Evolutionary conservation across 2,797 vertebrate species (phyloP).

Genomic region (Pogonophryne albipinna): DNA sequence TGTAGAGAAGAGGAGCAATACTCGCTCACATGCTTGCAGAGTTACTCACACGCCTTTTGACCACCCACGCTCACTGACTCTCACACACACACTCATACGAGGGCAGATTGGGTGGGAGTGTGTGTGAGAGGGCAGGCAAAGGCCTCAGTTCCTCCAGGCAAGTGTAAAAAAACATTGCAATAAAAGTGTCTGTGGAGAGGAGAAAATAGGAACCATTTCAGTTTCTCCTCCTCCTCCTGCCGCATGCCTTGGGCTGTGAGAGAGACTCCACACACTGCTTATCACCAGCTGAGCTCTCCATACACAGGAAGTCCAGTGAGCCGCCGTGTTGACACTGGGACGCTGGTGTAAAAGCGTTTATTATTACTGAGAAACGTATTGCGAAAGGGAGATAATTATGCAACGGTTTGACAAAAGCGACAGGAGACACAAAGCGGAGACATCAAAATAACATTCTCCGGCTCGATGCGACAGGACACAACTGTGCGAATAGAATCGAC

Average conservation of each 20-base stretch:
- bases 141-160: conserved; percentile 64
- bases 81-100: conserved; percentile 34
- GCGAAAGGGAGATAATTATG: conserved; percentile 59
- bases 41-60: conserved; percentile 58
- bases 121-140: conserved; percentile 66
- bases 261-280: conserved; percentile 69
- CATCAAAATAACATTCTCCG: conserved; percentile 60
- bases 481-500: conserved; percentile 36
- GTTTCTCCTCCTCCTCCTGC: conserved; percentile 47
- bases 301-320: conserved; percentile 35
- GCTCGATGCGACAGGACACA: conserved; percentile 9
- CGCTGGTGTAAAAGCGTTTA: conserved; percentile 33
- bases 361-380: conserved; percentile 19
- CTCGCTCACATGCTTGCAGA: conserved; percentile 34
- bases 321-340: conserved; percentile 11
- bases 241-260: conserved; percentile 60
- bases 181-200: conserved; percentile 59
- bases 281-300: conserved; percentile 58
- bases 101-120: conserved; percentile 69
- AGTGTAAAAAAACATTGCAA: conserved; percentile 45
- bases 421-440: conserved; percentile 44
- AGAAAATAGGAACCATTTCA: conserved; percentile 51
- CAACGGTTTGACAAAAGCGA: conserved; percentile 31
- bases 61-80: conserved; percentile 57
- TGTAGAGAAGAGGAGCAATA: not conserved